phyloP scores from a whole-genome alignment of 1,140 invertebrate genomes.

The Ceratosolen solmsi region DNA sequence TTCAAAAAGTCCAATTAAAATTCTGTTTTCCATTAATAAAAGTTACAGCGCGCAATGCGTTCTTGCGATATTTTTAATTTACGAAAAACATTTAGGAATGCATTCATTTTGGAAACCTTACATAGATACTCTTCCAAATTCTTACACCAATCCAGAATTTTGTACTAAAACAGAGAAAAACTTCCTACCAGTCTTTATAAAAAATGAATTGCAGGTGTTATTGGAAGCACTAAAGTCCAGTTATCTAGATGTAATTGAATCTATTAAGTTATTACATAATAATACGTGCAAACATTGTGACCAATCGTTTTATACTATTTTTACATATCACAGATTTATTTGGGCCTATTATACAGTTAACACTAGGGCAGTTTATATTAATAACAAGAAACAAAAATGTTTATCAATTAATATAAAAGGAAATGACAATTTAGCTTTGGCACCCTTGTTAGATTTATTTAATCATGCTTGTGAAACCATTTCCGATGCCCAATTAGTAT shows the following conservation, averaged over 20 bases:
- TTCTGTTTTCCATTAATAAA: slow-evolving; percentile 68
- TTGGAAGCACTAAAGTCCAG: slow-evolving; percentile 54
- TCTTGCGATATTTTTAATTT: slow-evolving; percentile 78
- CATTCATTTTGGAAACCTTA: slow-evolving; percentile 74
- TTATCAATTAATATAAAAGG: slow-evolving; percentile 67
- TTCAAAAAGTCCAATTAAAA: slow-evolving; percentile 68
- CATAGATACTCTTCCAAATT: slow-evolving; percentile 75
- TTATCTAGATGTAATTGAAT: slow-evolving; percentile 57
- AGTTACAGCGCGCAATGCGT: slow-evolving; percentile 73
- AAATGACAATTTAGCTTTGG: slow-evolving; percentile 79
- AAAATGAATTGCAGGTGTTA: slow-evolving; percentile 51
- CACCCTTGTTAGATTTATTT: slow-evolving; percentile 85
- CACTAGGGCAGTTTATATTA: slow-evolving; percentile 81
- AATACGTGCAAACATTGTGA: slow-evolving; percentile 69
- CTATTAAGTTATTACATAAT: slow-evolving; percentile 66
- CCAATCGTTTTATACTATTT: slow-evolving; percentile 64
- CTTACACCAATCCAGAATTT: slow-evolving; percentile 74
- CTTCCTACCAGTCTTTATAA: slow-evolving; percentile 59
- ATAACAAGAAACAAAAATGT: slow-evolving; percentile 62
- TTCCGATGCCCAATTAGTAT: slow-evolving; percentile 73
- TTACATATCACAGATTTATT: slow-evolving; percentile 71
- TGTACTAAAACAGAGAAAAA: slow-evolving; percentile 66
- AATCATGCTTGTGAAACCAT: slow-evolving; percentile 80
- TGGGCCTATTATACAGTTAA: slow-evolving; percentile 84
- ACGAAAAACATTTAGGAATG: slow-evolving; percentile 70